phyloP scores from a whole-genome alignment of 2,113 vertebrate species.

The Psophia crepitans region DNA sequence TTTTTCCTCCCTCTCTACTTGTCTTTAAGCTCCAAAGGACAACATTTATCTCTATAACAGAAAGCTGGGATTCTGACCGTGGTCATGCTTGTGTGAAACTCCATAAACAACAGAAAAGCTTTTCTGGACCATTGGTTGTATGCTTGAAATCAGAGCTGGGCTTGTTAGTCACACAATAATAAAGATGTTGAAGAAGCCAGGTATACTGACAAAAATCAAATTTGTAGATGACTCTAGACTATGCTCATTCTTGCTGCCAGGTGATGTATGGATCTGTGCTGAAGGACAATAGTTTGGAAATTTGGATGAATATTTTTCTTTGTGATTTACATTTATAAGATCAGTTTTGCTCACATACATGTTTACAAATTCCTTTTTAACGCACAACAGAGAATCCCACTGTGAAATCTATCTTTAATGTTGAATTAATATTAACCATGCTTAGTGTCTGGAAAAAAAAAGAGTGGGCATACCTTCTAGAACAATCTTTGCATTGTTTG shows the following conservation, averaged over 20 bases:
- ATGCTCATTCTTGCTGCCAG: neutral
- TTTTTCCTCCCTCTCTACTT: neutral
- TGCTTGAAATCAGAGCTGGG: neutral
- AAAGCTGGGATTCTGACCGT: neutral
- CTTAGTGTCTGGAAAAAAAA: neutral
- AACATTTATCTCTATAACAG: neutral
- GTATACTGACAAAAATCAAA: neutral
- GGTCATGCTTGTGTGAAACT: neutral
- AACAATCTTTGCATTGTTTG: neutral
- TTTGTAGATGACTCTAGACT: neutral
- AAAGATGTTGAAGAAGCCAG: neutral
- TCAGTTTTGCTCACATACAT: neutral
- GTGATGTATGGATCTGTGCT: neutral
- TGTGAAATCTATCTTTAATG: neutral
- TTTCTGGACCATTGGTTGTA: neutral
- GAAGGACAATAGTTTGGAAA: neutral
- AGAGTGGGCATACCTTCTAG: neutral
- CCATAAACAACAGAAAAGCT: neutral
- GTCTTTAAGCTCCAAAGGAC: neutral
- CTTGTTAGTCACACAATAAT: neutral
- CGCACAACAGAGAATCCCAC: neutral
- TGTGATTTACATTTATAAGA: neutral
- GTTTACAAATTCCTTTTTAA: neutral
- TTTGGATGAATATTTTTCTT: neutral
- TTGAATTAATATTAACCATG: neutral